These are phyloP conservation scores for Petrocephalus zakoni DNA, from an alignment of 2,113 vertebrate species.

Conservation along the genomic window DNA sequence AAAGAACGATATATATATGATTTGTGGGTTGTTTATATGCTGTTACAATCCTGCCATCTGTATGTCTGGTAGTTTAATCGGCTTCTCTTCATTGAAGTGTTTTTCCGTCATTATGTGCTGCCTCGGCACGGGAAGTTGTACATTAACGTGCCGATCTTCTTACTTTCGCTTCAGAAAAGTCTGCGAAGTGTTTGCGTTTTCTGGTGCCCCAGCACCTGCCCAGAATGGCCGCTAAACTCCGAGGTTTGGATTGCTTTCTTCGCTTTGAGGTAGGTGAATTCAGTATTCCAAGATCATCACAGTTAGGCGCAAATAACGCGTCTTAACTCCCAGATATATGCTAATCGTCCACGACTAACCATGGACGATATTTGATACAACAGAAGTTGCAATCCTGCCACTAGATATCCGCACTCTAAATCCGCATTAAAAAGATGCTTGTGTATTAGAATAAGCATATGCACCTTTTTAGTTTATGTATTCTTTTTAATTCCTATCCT, in stretches of 20 bases:
- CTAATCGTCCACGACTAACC: background rate
- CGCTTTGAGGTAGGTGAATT: conserved; percentile 55
- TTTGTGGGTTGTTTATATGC: background rate
- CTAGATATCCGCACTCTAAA: background rate
- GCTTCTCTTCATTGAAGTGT: no score
- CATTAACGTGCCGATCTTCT: background rate
- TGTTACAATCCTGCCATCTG: background rate
- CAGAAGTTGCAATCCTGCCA: background rate
- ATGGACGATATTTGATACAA: background rate
- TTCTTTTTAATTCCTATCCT: background rate
- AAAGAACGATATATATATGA: background rate
- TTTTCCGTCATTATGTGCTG: background rate
- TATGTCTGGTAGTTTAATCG: background rate
- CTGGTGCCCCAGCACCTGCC: conserved; percentile 34
- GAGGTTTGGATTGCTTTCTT: conserved; percentile 63
- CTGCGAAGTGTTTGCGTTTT: conserved; percentile 31
- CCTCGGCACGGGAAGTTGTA: background rate
- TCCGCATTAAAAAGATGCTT: background rate
- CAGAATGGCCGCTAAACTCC: conserved; percentile 38
- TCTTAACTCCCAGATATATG: background rate
- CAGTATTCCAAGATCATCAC: background rate
- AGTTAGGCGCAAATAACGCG: background rate
- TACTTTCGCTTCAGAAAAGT: conserved; percentile 48
- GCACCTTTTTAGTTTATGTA: background rate
- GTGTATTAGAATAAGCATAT: background rate